phyloP scores from a whole-genome alignment of 2,113 vertebrate species.

The Chaetops frenatus region DNA sequence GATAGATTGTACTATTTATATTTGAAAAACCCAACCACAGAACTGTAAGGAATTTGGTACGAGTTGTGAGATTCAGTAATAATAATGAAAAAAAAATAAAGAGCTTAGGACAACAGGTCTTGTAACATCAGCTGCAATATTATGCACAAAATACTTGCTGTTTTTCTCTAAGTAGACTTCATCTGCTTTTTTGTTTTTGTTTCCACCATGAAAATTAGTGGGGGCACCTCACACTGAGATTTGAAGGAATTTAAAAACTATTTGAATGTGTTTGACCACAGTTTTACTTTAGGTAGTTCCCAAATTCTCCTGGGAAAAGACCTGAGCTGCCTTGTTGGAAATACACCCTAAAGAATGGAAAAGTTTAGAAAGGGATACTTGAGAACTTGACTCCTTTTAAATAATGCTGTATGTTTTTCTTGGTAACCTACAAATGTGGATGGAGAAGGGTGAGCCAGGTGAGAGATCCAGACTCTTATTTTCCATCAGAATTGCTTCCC shows the following conservation, averaged over 20 bases:
- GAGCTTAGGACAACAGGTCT: not conserved
- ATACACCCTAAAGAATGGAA: not conserved
- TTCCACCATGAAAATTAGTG: not conserved
- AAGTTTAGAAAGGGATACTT: not conserved
- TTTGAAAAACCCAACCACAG: not conserved
- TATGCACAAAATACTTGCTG: not conserved
- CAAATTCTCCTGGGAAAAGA: not conserved
- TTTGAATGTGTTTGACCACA: not conserved
- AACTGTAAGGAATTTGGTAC: not conserved
- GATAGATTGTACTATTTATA: not conserved
- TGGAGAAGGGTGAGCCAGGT: not conserved
- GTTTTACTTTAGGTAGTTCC: not conserved
- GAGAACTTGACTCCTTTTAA: not conserved
- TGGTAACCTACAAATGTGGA: not conserved
- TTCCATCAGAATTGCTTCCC: not conserved
- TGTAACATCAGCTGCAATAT: not conserved
- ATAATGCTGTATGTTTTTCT: not conserved
- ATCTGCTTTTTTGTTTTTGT: not conserved
- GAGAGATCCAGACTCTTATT: not conserved
- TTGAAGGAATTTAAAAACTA: not conserved
- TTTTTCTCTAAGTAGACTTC: not conserved
- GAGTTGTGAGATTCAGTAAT: not conserved
- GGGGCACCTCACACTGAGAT: not conserved
- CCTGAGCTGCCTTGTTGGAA: not conserved
- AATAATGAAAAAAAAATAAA: not conserved